These are phyloP conservation scores for Spatulosminthurus flaviceps DNA, from an alignment of 2,888 invertebrate species.

Conservation along the genomic window DNA sequence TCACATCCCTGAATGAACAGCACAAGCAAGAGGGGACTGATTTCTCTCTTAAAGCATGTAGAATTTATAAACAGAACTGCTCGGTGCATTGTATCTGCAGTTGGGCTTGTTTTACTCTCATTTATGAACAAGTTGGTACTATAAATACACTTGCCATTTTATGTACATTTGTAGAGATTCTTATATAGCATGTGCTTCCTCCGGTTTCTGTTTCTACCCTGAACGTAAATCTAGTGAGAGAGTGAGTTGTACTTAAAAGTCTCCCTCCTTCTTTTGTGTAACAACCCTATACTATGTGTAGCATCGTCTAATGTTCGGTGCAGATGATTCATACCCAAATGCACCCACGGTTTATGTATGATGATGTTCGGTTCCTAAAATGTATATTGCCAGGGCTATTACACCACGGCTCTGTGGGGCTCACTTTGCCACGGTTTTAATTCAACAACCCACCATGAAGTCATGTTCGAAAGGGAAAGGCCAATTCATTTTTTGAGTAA, in stretches of 20 bases:
- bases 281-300: no score
- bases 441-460: no score
- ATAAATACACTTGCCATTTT: constrained; percentile 5
- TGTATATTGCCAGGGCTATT: no score
- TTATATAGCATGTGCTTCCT: neutral
- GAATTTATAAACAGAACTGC: neutral
- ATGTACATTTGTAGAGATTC: no score
- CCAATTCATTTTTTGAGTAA: no score
- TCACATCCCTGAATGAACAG: neutral
- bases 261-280: neutral
- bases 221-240: neutral
- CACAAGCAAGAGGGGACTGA: neutral
- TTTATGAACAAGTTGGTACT: neutral
- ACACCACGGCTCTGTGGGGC: no score
- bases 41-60: neutral
- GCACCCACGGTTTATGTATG: no score
- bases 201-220: neutral
- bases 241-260: neutral
- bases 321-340: no score
- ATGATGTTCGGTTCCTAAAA: no score
- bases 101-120: constrained; percentile 1
- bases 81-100: neutral
- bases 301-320: no score
- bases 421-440: no score
- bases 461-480: no score